phyloP scores from a whole-genome alignment of 2,113 vertebrate genomes.

The Podarcis cretensis region DNA sequence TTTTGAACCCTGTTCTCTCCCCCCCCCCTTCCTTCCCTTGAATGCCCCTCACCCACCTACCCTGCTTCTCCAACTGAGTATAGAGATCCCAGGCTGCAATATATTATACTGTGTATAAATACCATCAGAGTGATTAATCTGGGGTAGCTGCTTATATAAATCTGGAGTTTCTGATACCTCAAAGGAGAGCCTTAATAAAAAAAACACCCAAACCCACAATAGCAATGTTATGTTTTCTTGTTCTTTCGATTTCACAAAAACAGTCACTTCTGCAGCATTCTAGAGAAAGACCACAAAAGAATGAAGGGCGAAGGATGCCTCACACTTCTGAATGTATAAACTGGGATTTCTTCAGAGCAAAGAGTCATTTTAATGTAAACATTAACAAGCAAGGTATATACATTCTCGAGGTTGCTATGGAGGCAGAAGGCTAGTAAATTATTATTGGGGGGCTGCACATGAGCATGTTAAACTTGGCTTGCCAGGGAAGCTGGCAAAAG shows the following conservation, averaged over 20 bases:
- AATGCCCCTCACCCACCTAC: background rate
- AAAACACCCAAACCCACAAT: no score
- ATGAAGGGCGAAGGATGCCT: background rate
- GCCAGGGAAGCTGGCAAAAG: conserved; percentile 1
- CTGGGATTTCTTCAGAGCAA: conserved; percentile 40
- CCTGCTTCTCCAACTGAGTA: background rate
- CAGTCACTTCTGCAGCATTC: background rate
- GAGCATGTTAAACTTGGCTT: conserved; percentile 5
- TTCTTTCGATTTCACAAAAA: background rate
- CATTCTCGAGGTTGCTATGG: conserved; percentile 21
- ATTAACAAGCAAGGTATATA: conserved; percentile 17
- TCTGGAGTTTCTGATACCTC: conserved; percentile 28
- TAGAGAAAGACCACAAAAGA: conserved; percentile 18
- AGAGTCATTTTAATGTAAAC: conserved; percentile 60
- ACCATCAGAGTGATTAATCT: background rate
- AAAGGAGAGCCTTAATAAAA: background rate
- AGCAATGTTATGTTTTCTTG: background rate
- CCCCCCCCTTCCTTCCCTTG: background rate
- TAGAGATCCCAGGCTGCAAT: background rate
- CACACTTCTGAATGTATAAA: conserved; percentile 46
- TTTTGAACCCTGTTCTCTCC: no score
- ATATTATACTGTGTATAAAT: background rate
- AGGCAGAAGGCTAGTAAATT: conserved; percentile 20
- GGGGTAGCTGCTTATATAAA: background rate
- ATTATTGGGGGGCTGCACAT: background rate